Evolutionary conservation across 2,888 invertebrate species (phyloP), one percentile per base, ranked within the genome.

Genomic region (Rugalucina vietnamica): DNA sequence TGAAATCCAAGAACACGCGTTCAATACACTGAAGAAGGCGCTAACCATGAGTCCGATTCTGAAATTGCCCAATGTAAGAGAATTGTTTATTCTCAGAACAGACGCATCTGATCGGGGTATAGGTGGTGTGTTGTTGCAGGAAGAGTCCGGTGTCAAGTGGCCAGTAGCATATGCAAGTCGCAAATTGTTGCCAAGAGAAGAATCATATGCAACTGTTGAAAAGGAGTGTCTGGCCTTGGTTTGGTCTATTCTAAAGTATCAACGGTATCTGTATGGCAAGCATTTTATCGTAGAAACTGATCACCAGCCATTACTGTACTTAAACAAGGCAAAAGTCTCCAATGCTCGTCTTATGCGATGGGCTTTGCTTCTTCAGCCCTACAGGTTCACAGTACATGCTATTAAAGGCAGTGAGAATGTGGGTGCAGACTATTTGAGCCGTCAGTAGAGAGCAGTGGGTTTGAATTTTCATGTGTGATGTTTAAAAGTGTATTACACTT

Each of bases 151-250:
- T 36, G 57, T 3, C 78, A 84, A 34, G 57, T n/a, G 78, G 5
- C 91, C 89, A 1, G 85, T 92, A 0, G 90, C 90, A 34, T 93
- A 91, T 77, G 87, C 88, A 12, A 91, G 91, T 69, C 77, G 88
- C n/a, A 87, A 89, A 21, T 77, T 93, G 1, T 43, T 82, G 5
- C 72, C 70, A 2, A 43, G 86, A 21, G 91, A 93, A 60, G 43
- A 29, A 37, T 74, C 69, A n/a, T 85, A 88, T 75, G 77, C 87
- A 12, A 79, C 79, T 29, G 78, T 90, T 32, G 88, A 88, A 43
- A 82, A 80, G 39, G 86, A 88, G 50, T 87, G 85, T 71, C 37
- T 90, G 5, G 85, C 89, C 18, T n/a, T n/a, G n/a, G n/a, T n/a
- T n/a, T 85, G 85, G 83, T 81, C 54, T 43, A 71, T 89, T 10